These are phyloP conservation scores for Hippopotamus amphibius DNA, from an alignment of 2,113 vertebrate species.

Conservation along the genomic window DNA sequence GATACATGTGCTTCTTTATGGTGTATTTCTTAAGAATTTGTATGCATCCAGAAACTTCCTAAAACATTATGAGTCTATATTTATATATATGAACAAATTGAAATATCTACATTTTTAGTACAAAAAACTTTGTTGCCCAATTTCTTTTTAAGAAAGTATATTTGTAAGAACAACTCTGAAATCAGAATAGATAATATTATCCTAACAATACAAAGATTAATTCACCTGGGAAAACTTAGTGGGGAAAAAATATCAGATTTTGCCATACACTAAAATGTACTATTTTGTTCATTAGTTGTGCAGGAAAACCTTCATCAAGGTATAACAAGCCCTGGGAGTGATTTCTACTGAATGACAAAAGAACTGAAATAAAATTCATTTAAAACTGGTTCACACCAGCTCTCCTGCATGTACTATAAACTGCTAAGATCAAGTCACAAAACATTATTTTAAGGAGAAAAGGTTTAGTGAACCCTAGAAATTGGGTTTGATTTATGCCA, in stretches of 20 bases:
- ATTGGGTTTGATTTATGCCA: constrained; percentile 93
- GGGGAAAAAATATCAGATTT: not conserved
- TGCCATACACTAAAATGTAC: not conserved
- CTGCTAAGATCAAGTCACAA: constrained; percentile 89
- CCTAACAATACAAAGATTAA: constrained; percentile 6
- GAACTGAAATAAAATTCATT: constrained; percentile 85
- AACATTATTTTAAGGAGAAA: constrained; percentile 92
- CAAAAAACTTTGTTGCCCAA: not conserved
- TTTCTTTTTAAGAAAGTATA: not conserved
- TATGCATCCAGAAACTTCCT: constrained; percentile 12
- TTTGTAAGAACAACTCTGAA: constrained; percentile 41
- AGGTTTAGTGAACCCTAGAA: constrained; percentile 94
- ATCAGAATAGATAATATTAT: not conserved
- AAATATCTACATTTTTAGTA: constrained; percentile 51
- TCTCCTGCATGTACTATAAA: constrained; percentile 89
- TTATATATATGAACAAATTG: not conserved
- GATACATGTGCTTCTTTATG: not conserved
- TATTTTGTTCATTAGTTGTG: constrained; percentile 39
- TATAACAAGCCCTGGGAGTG: constrained; percentile 75
- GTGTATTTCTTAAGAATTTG: not conserved
- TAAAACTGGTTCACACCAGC: constrained; percentile 89
- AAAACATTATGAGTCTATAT: not conserved
- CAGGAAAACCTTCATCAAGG: constrained; percentile 71
- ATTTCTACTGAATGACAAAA: constrained; percentile 82
- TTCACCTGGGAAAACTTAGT: not conserved